These are phyloP conservation scores for Acleris emargana DNA, from an alignment of 2,888 invertebrate species.

Conservation along the genomic window DNA sequence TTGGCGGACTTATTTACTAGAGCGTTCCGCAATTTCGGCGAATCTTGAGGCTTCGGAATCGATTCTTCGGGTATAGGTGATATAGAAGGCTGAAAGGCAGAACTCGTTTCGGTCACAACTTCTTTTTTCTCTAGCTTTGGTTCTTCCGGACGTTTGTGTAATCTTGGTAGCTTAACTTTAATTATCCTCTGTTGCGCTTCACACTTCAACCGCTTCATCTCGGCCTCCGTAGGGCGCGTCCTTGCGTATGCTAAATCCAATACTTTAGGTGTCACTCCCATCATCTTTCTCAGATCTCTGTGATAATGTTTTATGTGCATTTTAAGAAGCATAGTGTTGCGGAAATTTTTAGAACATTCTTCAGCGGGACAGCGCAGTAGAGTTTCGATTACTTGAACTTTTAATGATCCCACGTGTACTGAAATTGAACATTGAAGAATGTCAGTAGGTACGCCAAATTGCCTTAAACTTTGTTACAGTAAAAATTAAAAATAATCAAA, in stretches of 20 bases:
- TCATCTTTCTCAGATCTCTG: slow-evolving; percentile 88
- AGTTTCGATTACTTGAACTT: slow-evolving; percentile 88
- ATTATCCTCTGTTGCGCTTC: slow-evolving; percentile 55
- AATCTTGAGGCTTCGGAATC: slow-evolving; percentile 58
- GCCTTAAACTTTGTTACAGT: no score
- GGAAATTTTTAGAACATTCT: slow-evolving; percentile 93
- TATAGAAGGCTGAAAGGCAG: slow-evolving; percentile 44
- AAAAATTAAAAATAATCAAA: not conserved
- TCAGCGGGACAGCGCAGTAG: slow-evolving; percentile 89
- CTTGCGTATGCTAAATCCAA: slow-evolving; percentile 93
- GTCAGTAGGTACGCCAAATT: no score
- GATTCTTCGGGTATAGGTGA: slow-evolving; percentile 39
- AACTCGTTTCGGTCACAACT: slow-evolving; percentile 41
- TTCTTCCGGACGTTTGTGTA: slow-evolving; percentile 60
- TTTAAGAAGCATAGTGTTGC: slow-evolving; percentile 94
- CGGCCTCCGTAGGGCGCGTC: slow-evolving; percentile 67
- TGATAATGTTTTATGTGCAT: slow-evolving; percentile 98
- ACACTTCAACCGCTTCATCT: slow-evolving; percentile 42
- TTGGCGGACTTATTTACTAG: slow-evolving; percentile 65
- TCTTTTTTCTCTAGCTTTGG: slow-evolving; percentile 45
- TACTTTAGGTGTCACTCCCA: slow-evolving; percentile 93
- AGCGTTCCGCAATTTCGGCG: slow-evolving; percentile 69
- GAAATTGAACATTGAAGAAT: slow-evolving; percentile 43
- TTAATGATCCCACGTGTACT: slow-evolving; percentile 84
- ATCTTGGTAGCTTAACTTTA: slow-evolving; percentile 66